These are phyloP conservation scores for Sarcophilus harrisii DNA, from an alignment of 2,797 vertebrate genomes.

Conservation along the genomic window DNA sequence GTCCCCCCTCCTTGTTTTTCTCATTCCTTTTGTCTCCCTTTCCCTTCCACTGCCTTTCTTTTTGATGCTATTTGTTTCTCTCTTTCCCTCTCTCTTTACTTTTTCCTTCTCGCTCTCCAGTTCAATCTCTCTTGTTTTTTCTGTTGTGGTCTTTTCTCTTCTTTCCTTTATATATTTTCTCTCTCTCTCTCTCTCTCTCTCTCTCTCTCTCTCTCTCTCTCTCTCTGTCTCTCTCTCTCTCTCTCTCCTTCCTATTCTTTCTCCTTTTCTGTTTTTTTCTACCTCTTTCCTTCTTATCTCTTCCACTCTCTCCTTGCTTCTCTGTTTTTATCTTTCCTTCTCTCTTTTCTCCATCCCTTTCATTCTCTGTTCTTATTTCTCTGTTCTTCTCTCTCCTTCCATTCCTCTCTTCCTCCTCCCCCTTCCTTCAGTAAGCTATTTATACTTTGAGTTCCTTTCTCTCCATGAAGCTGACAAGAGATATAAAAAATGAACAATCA, in stretches of 20 bases:
- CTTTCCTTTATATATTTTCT: not conserved
- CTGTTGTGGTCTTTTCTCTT: not conserved
- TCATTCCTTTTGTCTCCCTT: not conserved
- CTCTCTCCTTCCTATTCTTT: too few species aligned
- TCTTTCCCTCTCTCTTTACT: not conserved
- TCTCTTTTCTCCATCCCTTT: not conserved
- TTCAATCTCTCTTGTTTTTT: not conserved
- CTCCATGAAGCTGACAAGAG: not conserved
- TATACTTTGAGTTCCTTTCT: not conserved
- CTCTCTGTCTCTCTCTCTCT: not conserved
- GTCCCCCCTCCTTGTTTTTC: not conserved
- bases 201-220: too few species aligned
- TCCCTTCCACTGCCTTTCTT: not conserved
- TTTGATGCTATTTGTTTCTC: not conserved
- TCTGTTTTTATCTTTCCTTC: not conserved
- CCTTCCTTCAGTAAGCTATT: not conserved
- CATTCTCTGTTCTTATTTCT: too few species aligned
- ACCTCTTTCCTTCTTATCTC: too few species aligned
- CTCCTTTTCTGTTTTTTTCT: not conserved
- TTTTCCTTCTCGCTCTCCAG: not conserved
- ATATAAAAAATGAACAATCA: not conserved
- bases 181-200: not conserved
- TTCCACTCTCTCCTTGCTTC: not conserved
- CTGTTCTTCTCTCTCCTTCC: not conserved
- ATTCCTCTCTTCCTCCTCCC: too few species aligned